phyloP scores from a whole-genome alignment of 1,140 invertebrate genomes.

The Lithobius niger region DNA sequence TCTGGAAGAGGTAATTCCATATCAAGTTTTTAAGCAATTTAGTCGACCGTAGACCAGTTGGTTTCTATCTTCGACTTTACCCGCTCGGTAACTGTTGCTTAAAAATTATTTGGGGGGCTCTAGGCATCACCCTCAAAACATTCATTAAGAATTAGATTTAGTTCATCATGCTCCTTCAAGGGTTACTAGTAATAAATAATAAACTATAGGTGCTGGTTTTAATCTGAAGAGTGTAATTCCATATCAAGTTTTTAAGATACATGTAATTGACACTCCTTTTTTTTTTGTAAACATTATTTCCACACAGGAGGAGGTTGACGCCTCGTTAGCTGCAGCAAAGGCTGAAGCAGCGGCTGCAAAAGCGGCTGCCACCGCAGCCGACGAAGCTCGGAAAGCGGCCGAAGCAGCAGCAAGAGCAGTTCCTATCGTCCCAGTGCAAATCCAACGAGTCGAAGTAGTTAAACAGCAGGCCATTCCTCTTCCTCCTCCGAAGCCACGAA shows the following conservation, averaged over 20 bases:
- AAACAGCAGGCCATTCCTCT: background rate
- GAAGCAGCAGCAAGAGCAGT: conserved; percentile 27
- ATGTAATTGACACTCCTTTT: background rate
- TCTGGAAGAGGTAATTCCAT: too few species aligned
- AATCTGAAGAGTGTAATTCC: too few species aligned
- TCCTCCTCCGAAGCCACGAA: background rate
- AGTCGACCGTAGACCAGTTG: too few species aligned
- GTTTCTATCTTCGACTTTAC: too few species aligned
- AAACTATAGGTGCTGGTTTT: too few species aligned
- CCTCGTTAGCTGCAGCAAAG: conserved; percentile 30
- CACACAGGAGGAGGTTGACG: conserved; percentile 33
- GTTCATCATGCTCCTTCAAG: too few species aligned
- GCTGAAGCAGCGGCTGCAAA: conserved; percentile 36
- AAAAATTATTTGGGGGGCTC: too few species aligned
- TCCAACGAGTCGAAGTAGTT: background rate
- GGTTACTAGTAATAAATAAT: too few species aligned
- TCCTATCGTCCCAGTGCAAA: background rate
- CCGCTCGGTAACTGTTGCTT: too few species aligned
- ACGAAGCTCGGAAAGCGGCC: conserved; percentile 36
- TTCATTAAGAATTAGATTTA: too few species aligned
- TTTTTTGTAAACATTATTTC: conserved; percentile 2
- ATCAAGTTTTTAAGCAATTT: too few species aligned
- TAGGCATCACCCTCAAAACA: too few species aligned
- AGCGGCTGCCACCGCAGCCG: conserved; percentile 36
- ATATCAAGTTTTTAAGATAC: background rate